phyloP scores from a whole-genome alignment of 1,140 invertebrate genomes.

The Gryllus bimaculatus region DNA sequence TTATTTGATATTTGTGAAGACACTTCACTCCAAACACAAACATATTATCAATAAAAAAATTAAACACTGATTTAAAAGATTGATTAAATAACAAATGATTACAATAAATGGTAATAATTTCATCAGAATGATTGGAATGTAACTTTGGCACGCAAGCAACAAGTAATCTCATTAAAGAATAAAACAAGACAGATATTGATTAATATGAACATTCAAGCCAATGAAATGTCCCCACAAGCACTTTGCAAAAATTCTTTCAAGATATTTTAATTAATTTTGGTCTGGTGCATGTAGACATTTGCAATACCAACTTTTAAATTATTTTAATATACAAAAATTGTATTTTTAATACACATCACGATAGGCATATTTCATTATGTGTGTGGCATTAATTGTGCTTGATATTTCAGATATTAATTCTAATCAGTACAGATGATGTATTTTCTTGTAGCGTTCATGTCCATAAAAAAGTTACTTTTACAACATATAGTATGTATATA shows the following conservation, averaged over 20 bases:
- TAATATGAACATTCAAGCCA: conserved; percentile 16
- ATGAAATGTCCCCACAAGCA: conserved; percentile 21
- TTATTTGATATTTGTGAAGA: conserved; percentile 17
- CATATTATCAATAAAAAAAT: background rate
- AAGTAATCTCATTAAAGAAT: conserved; percentile 7
- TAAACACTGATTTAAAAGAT: background rate
- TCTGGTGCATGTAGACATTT: conserved; percentile 8
- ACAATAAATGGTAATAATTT: conserved; percentile 16
- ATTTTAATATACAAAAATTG: conserved; percentile 17
- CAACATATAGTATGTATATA: background rate
- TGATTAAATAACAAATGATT: conserved; percentile 10
- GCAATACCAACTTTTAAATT: background rate
- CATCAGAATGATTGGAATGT: conserved; percentile 14
- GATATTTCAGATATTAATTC: conserved; percentile 1
- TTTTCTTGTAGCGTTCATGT: background rate
- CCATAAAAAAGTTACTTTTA: background rate
- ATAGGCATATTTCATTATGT: background rate
- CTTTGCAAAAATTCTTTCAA: conserved; percentile 19
- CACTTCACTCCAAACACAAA: conserved; percentile 15
- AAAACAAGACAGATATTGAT: conserved; percentile 10
- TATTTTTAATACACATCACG: background rate
- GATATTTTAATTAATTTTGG: conserved; percentile 16
- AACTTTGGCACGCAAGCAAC: conserved; percentile 13
- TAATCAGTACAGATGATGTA: conserved; percentile 6
- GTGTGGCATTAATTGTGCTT: background rate